Evolutionary conservation across 2,888 invertebrate species (phyloP).

Genomic region (Dryobota labecula): DNA sequence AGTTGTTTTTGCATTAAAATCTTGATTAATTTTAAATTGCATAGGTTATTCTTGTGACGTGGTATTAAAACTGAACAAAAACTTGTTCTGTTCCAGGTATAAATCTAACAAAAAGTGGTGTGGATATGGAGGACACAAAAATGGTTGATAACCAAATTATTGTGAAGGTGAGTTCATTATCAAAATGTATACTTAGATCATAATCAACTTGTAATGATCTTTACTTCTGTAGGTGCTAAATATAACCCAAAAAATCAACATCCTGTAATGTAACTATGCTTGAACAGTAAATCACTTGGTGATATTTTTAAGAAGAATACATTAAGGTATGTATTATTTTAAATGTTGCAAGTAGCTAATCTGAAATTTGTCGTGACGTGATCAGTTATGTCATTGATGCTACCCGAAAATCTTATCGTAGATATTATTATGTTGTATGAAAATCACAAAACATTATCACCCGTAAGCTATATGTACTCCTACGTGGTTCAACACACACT

Average conservation of each 20-base stretch:
- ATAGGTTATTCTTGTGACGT: slow-evolving; percentile 25
- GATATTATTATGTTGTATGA: slow-evolving; percentile 16
- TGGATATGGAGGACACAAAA: slow-evolving; percentile 81
- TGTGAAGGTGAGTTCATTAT: slow-evolving; percentile 80
- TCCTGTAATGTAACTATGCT: background rate
- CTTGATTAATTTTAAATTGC: slow-evolving; percentile 43
- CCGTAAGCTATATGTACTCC: slow-evolving; percentile 5
- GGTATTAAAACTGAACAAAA: slow-evolving; percentile 42
- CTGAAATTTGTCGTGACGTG: slow-evolving; percentile 2
- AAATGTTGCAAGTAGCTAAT: slow-evolving; percentile 8
- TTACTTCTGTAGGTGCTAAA: background rate
- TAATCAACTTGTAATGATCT: slow-evolving; percentile 10
- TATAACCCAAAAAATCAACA: background rate
- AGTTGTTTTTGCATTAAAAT: slow-evolving; percentile 39
- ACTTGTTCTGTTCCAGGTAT: slow-evolving; percentile 82
- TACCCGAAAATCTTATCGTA: slow-evolving; percentile 31
- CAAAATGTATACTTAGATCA: background rate
- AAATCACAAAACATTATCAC: slow-evolving; percentile 33
- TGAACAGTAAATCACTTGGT: background rate
- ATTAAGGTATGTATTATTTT: no score
- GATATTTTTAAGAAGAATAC: no score
- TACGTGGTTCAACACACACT: slow-evolving; percentile 6
- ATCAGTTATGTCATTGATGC: slow-evolving; percentile 23
- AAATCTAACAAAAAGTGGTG: slow-evolving; percentile 87
- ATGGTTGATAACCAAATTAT: slow-evolving; percentile 84